Evolutionary conservation across 2,797 vertebrate genomes (phyloP).

Genomic region (Danio choprae): DNA sequence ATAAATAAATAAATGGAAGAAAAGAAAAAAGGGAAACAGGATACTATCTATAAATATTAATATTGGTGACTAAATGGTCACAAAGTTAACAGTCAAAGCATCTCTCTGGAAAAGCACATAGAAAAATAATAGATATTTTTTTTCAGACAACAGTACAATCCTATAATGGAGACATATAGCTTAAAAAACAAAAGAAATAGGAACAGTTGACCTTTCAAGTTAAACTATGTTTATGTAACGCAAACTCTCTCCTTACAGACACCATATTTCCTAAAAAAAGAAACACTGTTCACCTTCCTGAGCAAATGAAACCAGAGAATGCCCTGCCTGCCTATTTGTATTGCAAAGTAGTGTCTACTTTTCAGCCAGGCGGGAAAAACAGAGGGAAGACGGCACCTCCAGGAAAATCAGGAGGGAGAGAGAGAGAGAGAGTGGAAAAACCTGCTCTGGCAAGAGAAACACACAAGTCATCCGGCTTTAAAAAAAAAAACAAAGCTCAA

Average conservation of each 20-base stretch:
- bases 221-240: conserved; percentile 44
- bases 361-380: conserved; percentile 71
- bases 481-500: neutral
- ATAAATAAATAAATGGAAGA: too few species aligned
- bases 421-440: conserved; percentile 58
- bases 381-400: conserved; percentile 72
- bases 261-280: conserved; percentile 27
- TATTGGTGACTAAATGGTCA: too few species aligned
- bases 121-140: too few species aligned
- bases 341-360: conserved; percentile 76
- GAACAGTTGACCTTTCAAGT: conserved; percentile 35
- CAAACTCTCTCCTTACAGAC: conserved; percentile 47
- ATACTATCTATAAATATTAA: too few species aligned
- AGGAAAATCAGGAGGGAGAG: conserved; percentile 54
- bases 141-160: too few species aligned
- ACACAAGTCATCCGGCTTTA: neutral
- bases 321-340: conserved; percentile 69
- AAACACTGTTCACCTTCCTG: conserved; percentile 58
- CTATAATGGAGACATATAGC: too few species aligned
- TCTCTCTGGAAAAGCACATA: too few species aligned
- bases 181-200: too few species aligned
- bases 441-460: conserved; percentile 40
- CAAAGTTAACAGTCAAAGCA: too few species aligned
- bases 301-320: conserved; percentile 79
- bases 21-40: too few species aligned